Base-by-base conservation (phyloP, 2,797 vertebrate genomes). In the Falco novaeseelandiae region DNA sequence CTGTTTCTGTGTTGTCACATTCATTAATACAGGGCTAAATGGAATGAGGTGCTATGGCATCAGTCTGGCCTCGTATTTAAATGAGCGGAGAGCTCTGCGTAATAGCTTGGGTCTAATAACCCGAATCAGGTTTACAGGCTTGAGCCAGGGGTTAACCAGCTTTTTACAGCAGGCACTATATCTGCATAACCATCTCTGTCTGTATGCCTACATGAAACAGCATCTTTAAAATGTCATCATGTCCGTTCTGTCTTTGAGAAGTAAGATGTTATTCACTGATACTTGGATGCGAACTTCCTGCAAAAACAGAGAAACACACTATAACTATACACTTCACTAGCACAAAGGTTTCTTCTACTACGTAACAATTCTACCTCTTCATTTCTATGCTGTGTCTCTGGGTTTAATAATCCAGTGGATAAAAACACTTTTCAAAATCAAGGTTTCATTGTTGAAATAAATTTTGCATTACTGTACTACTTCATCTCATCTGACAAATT, bases 181-280 rank as follows among this genome's bases (percentile, higher is more conserved):
- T 12, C 32, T 51, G 29, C 0, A 0, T 34, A 57, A 80, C 44
- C 4, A 9, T 44, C 44, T 19, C 44, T 18, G 44, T 9, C 26
- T 70, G 13, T 27, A 62, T 1, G 22, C 22, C 44, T 36, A 23
- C 0, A 0, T 14, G 42, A 74, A 83, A 62, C 29, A 58, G 14
- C 5, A 58, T 12, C 38, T 65, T 86, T 27, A 80, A 80, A 38
- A 51, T 5, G 22, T 3, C 57, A 87, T 30, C 3, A 44, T 0
- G 0, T 32, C 70, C 25, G 29, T 83, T 77, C 32, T 36, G 8
- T 8, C 14, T 66, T 63, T 40, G 12, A 88, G 78, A 90, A 73
- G 14, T 13, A 23, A 27, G 8, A 17, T 29, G 27, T 15, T 49
- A 38, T 8, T 90, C 44, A 61, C 16, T 25, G 11, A 25, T 27